These are phyloP conservation scores for Chaunax sp. DNA, from an alignment of 2,797 vertebrate genomes.

Conservation along the genomic window DNA sequence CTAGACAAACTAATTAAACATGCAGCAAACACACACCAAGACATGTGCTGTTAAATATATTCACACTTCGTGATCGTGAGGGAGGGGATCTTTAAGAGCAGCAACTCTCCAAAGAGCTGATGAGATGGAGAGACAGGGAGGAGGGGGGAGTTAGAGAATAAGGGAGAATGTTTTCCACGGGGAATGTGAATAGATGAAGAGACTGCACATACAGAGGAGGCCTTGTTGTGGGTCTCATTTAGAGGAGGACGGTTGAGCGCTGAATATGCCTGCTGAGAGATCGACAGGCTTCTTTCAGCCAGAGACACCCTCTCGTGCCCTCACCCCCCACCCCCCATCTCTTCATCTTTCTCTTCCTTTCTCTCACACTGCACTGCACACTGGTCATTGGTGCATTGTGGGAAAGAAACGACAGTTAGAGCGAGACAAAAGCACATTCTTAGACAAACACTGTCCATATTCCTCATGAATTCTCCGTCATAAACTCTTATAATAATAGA, in stretches of 20 bases:
- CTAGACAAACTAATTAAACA: conserved; percentile 63
- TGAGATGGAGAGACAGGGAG: conserved; percentile 56
- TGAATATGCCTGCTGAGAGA: conserved; percentile 84
- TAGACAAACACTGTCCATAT: conserved; percentile 46
- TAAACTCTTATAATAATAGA: conserved; percentile 22
- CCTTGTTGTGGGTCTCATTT: conserved; percentile 85
- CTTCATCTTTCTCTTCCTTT: conserved; percentile 60
- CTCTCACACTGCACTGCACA: conserved; percentile 52
- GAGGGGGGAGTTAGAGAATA: conserved; percentile 49
- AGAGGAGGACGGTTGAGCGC: conserved; percentile 56
- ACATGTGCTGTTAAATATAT: conserved; percentile 61
- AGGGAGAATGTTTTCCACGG: conserved; percentile 76
- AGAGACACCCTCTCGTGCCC: conserved; percentile 61
- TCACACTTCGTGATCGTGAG: conserved; percentile 62
- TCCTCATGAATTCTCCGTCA: conserved; percentile 25
- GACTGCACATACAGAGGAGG: conserved; percentile 81
- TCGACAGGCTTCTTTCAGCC: conserved; percentile 86
- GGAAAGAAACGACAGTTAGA: conserved; percentile 59
- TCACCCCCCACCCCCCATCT: conserved; percentile 27
- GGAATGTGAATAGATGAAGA: conserved; percentile 82
- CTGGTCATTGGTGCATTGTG: conserved; percentile 56
- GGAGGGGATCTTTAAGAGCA: conserved; percentile 71
- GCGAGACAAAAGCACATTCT: conserved; percentile 67
- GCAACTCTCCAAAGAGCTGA: conserved; percentile 71
- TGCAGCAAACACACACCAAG: conserved; percentile 45